phyloP scores from a whole-genome alignment of 1,140 invertebrate genomes.

The Coptotermes formosanus region DNA sequence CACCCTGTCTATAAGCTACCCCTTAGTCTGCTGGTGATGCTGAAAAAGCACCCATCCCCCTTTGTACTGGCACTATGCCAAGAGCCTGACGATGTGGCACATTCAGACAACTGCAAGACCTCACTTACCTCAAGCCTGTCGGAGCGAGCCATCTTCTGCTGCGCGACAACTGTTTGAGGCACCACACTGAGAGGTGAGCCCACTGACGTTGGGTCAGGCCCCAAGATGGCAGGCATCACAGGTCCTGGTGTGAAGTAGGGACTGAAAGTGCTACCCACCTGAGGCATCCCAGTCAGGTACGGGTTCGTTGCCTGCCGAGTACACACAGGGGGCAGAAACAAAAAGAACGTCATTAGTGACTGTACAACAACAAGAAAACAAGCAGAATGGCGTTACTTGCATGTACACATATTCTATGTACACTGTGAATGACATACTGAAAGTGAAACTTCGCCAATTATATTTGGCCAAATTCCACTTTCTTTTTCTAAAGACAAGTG shows the following conservation, averaged over 20 bases:
- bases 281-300: slow-evolving; percentile 83
- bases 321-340: neutral
- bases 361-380: neutral
- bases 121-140: slow-evolving; percentile 90
- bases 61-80: too few species aligned
- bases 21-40: too few species aligned
- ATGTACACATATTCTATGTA: too few species aligned
- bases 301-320: slow-evolving; percentile 75
- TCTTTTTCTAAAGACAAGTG: too few species aligned
- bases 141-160: slow-evolving; percentile 91
- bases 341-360: neutral
- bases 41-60: too few species aligned
- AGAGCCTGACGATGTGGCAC: neutral
- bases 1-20: too few species aligned
- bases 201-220: slow-evolving; percentile 66
- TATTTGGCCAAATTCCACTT: too few species aligned
- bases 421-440: too few species aligned
- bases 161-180: slow-evolving; percentile 76
- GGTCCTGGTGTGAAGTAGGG: slow-evolving; percentile 84
- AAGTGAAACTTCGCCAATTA: too few species aligned
- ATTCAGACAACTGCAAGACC: neutral
- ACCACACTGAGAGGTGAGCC: slow-evolving; percentile 69
- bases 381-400: too few species aligned
- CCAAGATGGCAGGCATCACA: slow-evolving; percentile 79
- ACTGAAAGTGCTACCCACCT: slow-evolving; percentile 79